A percentile compares a stretch with the other conserved stretches of the same genome.
Conservation (phyloP, 2,888 invertebrate species). For the Junonia oenone region DNA sequence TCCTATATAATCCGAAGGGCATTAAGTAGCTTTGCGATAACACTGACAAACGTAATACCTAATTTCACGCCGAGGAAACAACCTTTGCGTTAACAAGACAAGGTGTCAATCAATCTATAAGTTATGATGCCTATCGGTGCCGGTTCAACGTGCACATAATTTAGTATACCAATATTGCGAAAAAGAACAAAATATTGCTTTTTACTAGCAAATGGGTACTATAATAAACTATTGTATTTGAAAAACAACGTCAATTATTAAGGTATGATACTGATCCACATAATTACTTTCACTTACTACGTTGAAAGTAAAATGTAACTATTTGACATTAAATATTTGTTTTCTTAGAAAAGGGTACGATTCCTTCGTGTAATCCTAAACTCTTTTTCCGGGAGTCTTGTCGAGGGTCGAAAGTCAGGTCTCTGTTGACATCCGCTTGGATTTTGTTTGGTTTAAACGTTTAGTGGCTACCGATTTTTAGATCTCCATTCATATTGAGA, state of each 20-base stretch:
- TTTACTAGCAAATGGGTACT: no score
- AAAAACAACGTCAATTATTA: no score
- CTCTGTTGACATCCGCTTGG: constrained; percentile 66
- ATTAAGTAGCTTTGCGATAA: background rate
- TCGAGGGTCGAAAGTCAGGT: constrained; percentile 57
- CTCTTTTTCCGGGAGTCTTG: constrained; percentile 56
- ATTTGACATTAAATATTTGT: constrained; percentile 47
- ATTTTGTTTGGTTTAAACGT: constrained; percentile 43
- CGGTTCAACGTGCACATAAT: background rate
- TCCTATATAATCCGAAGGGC: background rate
- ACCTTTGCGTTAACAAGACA: background rate
- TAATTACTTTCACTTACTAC: constrained; percentile 27
- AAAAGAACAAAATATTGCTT: background rate
- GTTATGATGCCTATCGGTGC: background rate
- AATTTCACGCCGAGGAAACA: background rate
- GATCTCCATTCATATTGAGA: constrained; percentile 13
- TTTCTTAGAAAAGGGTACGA: constrained; percentile 57
- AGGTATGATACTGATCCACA: background rate
- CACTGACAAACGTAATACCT: background rate
- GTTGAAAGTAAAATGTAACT: constrained; percentile 45
- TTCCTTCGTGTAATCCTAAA: constrained; percentile 54
- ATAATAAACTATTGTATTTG: no score
- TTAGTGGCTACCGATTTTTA: constrained; percentile 52
- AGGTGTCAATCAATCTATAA: background rate
- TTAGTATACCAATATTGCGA: no score